phyloP scores from a whole-genome alignment of 2,888 invertebrate genomes.

The Graphium colonna region DNA sequence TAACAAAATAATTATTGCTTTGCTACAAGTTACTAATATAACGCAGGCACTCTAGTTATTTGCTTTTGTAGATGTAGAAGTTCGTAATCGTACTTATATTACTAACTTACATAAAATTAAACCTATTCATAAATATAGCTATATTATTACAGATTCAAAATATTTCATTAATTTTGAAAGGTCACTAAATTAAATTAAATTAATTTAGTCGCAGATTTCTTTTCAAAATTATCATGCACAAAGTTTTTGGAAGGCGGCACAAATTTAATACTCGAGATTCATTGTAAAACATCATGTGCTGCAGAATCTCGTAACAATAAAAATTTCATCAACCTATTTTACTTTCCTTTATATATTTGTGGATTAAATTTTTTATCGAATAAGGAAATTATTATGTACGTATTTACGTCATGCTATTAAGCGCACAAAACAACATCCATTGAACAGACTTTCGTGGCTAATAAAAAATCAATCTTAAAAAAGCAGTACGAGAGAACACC shows the following conservation, averaged over 20 bases:
- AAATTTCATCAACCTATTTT: too few species aligned
- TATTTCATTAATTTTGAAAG: not conserved
- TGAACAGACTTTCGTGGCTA: not conserved
- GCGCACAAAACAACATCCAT: constrained; percentile 17
- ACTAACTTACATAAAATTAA: constrained; percentile 13
- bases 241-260: not conserved
- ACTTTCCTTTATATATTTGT: too few species aligned
- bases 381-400: too few species aligned
- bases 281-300: too few species aligned
- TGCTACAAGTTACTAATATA: constrained; percentile 49
- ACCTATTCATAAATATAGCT: constrained; percentile 8
- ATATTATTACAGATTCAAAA: not conserved
- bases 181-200: constrained; percentile 6
- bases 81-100: constrained; percentile 33
- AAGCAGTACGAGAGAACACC: not conserved
- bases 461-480: not conserved
- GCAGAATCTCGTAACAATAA: too few species aligned
- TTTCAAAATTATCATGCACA: constrained; percentile 3
- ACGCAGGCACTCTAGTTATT: constrained; percentile 52
- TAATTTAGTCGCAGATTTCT: not conserved
- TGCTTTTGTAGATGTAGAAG: constrained; percentile 58
- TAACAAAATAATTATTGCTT: constrained; percentile 52
- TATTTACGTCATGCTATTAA: constrained; percentile 16
- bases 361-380: not conserved
- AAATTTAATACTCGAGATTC: not conserved